A percentile compares a stretch with the other conserved stretches of the same genome.
These are phyloP conservation scores for Coregonus ussuriensis DNA, from an alignment of 2,797 vertebrate genomes.

Conservation along the genomic window DNA sequence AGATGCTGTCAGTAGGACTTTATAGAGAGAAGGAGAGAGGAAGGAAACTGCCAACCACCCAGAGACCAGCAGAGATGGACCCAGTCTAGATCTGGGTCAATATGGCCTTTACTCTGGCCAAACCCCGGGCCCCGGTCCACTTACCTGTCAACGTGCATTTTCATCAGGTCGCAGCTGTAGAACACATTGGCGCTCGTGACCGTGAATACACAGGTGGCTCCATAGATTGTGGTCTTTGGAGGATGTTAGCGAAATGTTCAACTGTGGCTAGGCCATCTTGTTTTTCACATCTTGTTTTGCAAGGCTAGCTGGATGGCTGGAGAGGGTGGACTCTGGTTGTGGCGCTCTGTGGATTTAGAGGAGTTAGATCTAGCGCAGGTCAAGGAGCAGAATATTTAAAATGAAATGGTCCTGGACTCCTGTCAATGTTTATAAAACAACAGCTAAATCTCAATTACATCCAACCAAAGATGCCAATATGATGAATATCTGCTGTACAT, in stretches of 20 bases:
- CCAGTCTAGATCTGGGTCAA: background rate
- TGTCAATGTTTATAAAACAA: background rate
- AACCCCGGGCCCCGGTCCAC: background rate
- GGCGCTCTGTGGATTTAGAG: background rate
- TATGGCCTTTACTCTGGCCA: background rate
- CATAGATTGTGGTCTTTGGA: background rate
- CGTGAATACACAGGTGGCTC: slow-evolving; percentile 6
- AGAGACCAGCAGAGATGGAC: slow-evolving; percentile 15
- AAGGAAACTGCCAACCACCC: slow-evolving; percentile 23
- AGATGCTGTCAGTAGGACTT: slow-evolving; percentile 23
- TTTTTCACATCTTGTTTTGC: background rate
- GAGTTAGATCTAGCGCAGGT: background rate
- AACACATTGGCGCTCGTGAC: background rate
- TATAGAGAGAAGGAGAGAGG: slow-evolving; percentile 14
- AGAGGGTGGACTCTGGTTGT: too few relatives aligned
- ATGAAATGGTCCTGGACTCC: background rate
- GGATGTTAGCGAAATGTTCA: background rate
- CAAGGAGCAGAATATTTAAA: background rate
- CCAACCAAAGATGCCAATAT: background rate
- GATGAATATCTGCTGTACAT: background rate
- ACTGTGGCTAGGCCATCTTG: background rate
- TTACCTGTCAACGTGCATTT: slow-evolving; percentile 22
- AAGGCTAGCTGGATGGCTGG: background rate
- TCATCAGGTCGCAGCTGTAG: slow-evolving; percentile 27
- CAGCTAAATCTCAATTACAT: background rate